A percentile compares a stretch with the other conserved stretches of the same genome.
These are phyloP conservation scores for Suillia variegata DNA, from an alignment of 2,888 invertebrate genomes.

Conservation along the genomic window DNA sequence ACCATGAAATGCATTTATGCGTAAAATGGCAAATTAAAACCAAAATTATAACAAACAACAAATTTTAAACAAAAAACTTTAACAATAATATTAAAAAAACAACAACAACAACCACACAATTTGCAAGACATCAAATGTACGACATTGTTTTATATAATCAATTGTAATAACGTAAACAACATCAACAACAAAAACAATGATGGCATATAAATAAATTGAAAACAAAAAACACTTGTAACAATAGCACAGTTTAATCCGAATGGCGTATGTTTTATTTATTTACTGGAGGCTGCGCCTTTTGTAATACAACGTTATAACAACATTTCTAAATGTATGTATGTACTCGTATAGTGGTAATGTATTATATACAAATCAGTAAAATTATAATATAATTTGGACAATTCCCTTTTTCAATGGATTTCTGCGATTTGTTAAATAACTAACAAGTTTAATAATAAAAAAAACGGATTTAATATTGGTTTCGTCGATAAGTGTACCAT, in stretches of 20 bases:
- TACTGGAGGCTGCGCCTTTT: too few relatives aligned
- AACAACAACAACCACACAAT: not conserved
- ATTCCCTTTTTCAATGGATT: too few relatives aligned
- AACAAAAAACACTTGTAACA: slow-evolving; percentile 45
- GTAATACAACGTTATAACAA: too few relatives aligned
- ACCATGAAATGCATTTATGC: not conserved
- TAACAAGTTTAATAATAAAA: too few relatives aligned
- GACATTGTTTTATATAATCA: slow-evolving; percentile 15
- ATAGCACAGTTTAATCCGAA: slow-evolving; percentile 50
- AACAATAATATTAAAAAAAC: not conserved
- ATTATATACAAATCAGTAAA: too few relatives aligned
- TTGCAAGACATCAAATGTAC: not conserved
- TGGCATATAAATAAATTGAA: slow-evolving; percentile 16
- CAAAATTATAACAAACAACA: not conserved
- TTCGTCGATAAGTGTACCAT: too few relatives aligned
- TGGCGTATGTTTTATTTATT: slow-evolving; percentile 37
- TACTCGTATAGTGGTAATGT: too few relatives aligned
- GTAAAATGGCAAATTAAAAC: not conserved
- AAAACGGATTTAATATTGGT: too few relatives aligned
- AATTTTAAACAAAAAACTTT: not conserved
- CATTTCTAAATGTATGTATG: too few relatives aligned
- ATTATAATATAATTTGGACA: too few relatives aligned
- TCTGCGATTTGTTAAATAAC: too few relatives aligned
- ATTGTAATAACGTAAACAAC: slow-evolving; percentile 11
- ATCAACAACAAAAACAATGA: slow-evolving; percentile 15